These are phyloP conservation scores for Congeria kusceri DNA, from an alignment of 2,888 invertebrate species.

Conservation along the genomic window DNA sequence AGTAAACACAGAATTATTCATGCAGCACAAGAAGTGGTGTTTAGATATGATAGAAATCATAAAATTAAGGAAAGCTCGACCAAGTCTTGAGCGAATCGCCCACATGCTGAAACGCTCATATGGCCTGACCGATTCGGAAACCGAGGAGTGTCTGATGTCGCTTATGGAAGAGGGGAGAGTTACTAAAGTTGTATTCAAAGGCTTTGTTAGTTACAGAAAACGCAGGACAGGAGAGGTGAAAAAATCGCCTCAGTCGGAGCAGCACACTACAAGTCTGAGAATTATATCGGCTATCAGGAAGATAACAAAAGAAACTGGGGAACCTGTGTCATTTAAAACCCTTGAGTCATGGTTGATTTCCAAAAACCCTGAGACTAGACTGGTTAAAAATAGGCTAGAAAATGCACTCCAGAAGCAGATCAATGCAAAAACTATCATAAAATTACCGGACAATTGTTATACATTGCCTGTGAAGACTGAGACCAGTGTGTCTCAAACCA, in stretches of 20 bases:
- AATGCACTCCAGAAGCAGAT: conserved; percentile 90
- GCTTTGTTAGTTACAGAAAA: conserved; percentile 93
- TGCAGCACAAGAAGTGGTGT: conserved; percentile 89
- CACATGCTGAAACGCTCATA: conserved; percentile 92
- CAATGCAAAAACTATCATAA: conserved; percentile 89
- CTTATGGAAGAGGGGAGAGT: conserved; percentile 91
- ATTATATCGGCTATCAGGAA: conserved; percentile 70
- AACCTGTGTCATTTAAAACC: conserved; percentile 73
- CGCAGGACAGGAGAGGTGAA: conserved; percentile 88
- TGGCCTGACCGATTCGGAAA: conserved; percentile 89
- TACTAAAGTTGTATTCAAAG: conserved; percentile 94
- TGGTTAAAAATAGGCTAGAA: conserved; percentile 86
- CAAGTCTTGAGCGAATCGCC: conserved; percentile 93
- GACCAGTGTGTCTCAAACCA: conserved; percentile 21
- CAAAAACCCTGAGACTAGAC: conserved; percentile 72
- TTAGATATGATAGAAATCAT: conserved; percentile 94
- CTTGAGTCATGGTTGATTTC: conserved; percentile 79
- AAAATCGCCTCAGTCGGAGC: conserved; percentile 3
- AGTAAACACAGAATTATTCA: conserved; percentile 2
- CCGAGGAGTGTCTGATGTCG: conserved; percentile 89
- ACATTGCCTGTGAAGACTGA: conserved; percentile 81
- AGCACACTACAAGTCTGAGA: conserved; percentile 62
- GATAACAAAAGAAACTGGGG: conserved; percentile 59
- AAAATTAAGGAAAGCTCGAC: conserved; percentile 93
- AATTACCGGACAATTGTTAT: conserved; percentile 83